Evolutionary conservation across 2,113 vertebrate genomes (phyloP), one percentile per base, ranked within the genome.

Genomic region (Cyprinus carpio): DNA sequence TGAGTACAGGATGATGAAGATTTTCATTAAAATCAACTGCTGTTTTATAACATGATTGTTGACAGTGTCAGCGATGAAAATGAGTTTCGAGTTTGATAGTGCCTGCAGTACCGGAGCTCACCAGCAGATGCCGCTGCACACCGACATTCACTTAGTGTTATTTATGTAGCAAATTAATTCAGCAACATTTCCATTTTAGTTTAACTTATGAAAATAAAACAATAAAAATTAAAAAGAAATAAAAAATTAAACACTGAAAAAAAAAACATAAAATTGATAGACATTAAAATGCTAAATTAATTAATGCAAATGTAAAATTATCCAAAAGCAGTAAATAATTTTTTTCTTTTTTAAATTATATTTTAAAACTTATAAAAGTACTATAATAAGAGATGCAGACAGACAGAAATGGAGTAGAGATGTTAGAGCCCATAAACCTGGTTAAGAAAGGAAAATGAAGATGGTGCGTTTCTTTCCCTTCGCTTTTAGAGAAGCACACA

Each of bases 51-150:
- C 54, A 1, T 58, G 18, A 23, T 58, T 8, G 37, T 37, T 37
- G 5, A 6, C 37, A 37, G 6, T 37, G 37, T 37, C 34, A 34
- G 34, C 34, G 0, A 34, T 34, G 34, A 34, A 8, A 20, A 2
- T 56, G 54, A 20, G 54, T 6, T 51, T 13, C 0, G 49, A 16
- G 49, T 51, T 23, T 31, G 13, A 78, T n/a, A 4, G 69, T 20
- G 12, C 0, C 40, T 82, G 83, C 71, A 76, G 23, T 69, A 20
- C 23, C 31, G 1, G 20, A 23, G 23, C 15, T 58, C 40, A 2
- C 83, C 87, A 77, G 49, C 51, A 82, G 87, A 72, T 65, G 86
- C 62, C 18, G 16, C 40, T 82, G 27, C 51, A 82, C 60, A 80
- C 56, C n/a, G 11, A 10, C n/a, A 31, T n/a, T 82, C n/a, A 27